Evolutionary conservation across 2,888 invertebrate species (phyloP), one percentile per base, ranked within the genome.

Genomic region (Caenorhabditis sp.): DNA sequence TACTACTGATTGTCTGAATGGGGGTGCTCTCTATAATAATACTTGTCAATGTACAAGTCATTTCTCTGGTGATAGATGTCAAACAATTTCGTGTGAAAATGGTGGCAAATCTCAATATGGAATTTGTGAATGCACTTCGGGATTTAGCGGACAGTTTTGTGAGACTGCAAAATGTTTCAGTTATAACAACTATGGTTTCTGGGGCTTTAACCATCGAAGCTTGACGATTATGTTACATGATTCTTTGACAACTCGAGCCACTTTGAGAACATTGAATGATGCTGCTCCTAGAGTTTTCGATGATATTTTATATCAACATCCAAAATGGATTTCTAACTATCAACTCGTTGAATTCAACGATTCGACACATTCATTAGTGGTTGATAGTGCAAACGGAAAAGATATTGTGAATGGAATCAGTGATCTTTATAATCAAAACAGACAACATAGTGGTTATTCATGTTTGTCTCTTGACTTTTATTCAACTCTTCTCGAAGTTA

Each of bases 1-100:
- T 19, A 76, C 73, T 23, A 66, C 59, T 12, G 66, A 75, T n/a
- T 83, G 83, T 58, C 51, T 68, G 31, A 83, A 83, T 49, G 83
- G 83, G 21, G 83, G 83, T 36, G 83, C 77, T 1, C 67, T 51
- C 10, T 71, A 62, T 55, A 78, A 77, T 26, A 77, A 73, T 49
- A 79, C 76, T 0, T 81, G 81, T 51, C 58, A 71, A 54, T 81
- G 81, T 43, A 65, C 75, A 6, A 61, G 65, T 27, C 79, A 79
- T 59, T 81, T 76, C 58, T 64, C 60, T 19, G 81, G 81, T 58
- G 53, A 67, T n/a, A 76, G 68, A n/a, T 81, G 81, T 51, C 62
- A 80, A 61, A 63, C 64, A 64, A 72, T 77, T 24, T 12, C 53
- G 8, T 77, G 76, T 36, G 77, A 79, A 57, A 74, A 77, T 23